These are phyloP conservation scores for Aviceda subcristata DNA, from an alignment of 2,113 vertebrate species.

Conservation along the genomic window DNA sequence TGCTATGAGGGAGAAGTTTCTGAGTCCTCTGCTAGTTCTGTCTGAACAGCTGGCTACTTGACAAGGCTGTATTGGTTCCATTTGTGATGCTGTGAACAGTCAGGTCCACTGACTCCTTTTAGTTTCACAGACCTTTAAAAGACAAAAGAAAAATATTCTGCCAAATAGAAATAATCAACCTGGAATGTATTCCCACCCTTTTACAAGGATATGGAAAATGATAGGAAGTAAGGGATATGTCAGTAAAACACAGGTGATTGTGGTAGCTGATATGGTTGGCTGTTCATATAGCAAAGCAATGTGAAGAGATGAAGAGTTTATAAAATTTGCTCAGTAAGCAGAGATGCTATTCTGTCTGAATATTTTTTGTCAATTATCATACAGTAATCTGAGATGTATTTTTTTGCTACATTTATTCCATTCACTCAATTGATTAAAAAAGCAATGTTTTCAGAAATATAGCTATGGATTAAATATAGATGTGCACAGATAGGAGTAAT, in stretches of 20 bases:
- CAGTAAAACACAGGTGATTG: background rate
- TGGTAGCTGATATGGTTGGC: background rate
- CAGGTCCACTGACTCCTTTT: background rate
- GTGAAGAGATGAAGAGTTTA: background rate
- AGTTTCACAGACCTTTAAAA: background rate
- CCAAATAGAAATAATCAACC: background rate
- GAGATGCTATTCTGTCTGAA: background rate
- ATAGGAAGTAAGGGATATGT: background rate
- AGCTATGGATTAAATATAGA: constrained; percentile 7
- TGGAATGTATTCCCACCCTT: background rate
- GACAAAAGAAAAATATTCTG: background rate
- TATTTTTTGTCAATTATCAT: background rate
- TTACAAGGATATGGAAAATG: background rate
- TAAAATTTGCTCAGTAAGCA: background rate
- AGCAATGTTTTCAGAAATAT: background rate
- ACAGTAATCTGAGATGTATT: background rate
- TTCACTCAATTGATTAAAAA: background rate
- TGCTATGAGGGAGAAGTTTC: background rate
- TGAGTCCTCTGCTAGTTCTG: background rate
- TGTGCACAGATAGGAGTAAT: background rate
- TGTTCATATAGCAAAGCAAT: background rate
- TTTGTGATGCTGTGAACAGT: background rate
- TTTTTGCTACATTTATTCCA: background rate
- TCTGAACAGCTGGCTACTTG: background rate
- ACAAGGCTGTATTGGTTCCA: background rate